Evolutionary conservation across 2,113 vertebrate species (phyloP), one percentile per base, ranked within the genome.

Genomic region (Lethenteron camtschaticum): DNA sequence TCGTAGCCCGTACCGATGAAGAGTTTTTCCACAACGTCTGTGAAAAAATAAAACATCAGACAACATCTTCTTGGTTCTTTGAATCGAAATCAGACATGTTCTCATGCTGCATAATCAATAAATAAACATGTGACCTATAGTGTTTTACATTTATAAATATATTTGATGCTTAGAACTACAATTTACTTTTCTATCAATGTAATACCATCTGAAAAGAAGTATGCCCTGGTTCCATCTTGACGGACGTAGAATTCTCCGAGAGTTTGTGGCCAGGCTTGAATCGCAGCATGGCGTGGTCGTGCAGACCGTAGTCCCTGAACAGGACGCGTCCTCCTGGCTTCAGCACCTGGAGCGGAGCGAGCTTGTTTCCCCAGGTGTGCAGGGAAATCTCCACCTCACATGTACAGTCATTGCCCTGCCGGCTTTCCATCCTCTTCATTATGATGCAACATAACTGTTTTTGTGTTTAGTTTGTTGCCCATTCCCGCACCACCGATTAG

Each of bases 171-270:
- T 63, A 18, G 18, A 7, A 63, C 60, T 14, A 63, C 13, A 18
- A 14, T 63, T 14, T 63, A 63, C 13, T 63, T 63, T 63, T 63
- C 18, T 63, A 63, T 14, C 13, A 63, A 7, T 8, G 18, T 41
- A 41, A 41, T 41, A 41, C 41, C 92, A 81, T 82, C 81, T 55
- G 86, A 88, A 76, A 96, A 99, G 78, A 96, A 96, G 78, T 84
- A 96, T 0, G 90, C 87, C 55, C 92, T 81, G 71, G 94, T 99
- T 71, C 92, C 92, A 72, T 99, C 90, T 76, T 99, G 92, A 55
- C 94, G 81, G 9, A 90, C 94, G 10, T 96, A 99, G 55, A 96
- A 92, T 95, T 90, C 71, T 95, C 85, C 73, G 85, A 87, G 73
- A 99, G 83, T 74, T 90, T 95, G 79, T 79, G 94, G 70, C 84